phyloP scores from a whole-genome alignment of 2,888 invertebrate genomes.

The Plagodis pulveraria region DNA sequence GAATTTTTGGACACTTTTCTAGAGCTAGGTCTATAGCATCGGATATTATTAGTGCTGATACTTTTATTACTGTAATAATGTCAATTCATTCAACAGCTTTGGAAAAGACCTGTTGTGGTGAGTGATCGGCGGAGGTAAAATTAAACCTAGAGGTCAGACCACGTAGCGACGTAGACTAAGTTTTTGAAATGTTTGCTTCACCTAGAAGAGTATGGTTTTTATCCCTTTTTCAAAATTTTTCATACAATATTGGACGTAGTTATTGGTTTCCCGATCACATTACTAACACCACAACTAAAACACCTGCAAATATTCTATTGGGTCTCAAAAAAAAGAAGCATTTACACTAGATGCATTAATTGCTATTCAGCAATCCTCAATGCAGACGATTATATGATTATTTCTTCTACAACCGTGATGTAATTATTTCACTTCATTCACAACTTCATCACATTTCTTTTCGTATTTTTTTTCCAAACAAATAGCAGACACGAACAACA shows the following conservation, averaged over 20 bases:
- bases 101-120: slow-evolving; percentile 84
- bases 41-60: slow-evolving; percentile 18
- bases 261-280: slow-evolving; percentile 46
- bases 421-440: not conserved
- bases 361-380: slow-evolving; percentile 8
- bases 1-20: slow-evolving; percentile 10
- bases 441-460: slow-evolving; percentile 2
- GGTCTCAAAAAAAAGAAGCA: slow-evolving; percentile 15
- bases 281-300: slow-evolving; percentile 55
- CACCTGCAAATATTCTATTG: slow-evolving; percentile 24
- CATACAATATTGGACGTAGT: slow-evolving; percentile 46
- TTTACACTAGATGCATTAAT: slow-evolving; percentile 11
- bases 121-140: slow-evolving; percentile 77
- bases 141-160: slow-evolving; percentile 57
- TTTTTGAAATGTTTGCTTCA: slow-evolving; percentile 68
- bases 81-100: slow-evolving; percentile 80
- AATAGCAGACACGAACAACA: slow-evolving; percentile 7
- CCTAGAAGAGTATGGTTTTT: slow-evolving; percentile 59
- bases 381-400: not conserved
- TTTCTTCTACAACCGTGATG: slow-evolving; percentile 3
- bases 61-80: slow-evolving; percentile 52
- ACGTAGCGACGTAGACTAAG: slow-evolving; percentile 70
- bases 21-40: slow-evolving; percentile 10
- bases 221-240: slow-evolving; percentile 51
- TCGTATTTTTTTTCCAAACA: slow-evolving; percentile 1